Conservation (phyloP, 2,888 invertebrate genomes). For the Exocentrus adspersus region DNA sequence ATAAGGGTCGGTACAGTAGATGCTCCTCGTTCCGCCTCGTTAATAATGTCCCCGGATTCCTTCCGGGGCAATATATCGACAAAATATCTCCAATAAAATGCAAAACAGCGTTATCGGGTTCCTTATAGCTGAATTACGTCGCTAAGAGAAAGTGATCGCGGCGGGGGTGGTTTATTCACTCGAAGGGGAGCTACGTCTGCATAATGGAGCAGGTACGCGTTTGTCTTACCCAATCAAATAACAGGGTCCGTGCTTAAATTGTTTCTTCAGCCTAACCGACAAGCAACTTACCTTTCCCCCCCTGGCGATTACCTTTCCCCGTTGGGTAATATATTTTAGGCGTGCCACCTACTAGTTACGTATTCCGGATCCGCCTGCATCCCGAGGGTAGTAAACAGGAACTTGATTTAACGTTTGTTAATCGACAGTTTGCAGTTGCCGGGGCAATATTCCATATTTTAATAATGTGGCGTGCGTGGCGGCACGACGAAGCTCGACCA, state of each 20-base stretch:
- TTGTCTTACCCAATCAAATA: too few species aligned
- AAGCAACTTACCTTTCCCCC: too few species aligned
- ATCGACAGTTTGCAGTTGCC: not conserved
- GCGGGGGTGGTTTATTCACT: not conserved
- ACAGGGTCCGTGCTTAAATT: too few species aligned
- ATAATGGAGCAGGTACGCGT: not conserved
- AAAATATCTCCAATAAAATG: conserved; percentile 22
- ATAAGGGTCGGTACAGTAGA: too few species aligned
- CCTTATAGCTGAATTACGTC: conserved; percentile 2
- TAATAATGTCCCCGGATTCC: conserved; percentile 31
- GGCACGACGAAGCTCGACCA: not conserved
- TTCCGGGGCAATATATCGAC: conserved; percentile 11
- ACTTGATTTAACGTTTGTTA: not conserved
- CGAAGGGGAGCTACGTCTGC: not conserved
- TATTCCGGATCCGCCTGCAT: not conserved
- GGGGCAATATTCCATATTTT: not conserved
- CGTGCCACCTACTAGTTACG: not conserved
- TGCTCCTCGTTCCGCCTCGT: too few species aligned
- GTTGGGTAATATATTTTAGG: not conserved
- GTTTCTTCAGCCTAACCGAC: too few species aligned
- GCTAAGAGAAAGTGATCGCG: not conserved
- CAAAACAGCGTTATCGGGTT: conserved; percentile 4
- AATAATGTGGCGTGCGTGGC: not conserved
- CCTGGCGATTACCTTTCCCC: too few species aligned
- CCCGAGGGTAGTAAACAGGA: not conserved